Conservation (phyloP, 2,888 invertebrate genomes). For the Leuctra nigra region DNA sequence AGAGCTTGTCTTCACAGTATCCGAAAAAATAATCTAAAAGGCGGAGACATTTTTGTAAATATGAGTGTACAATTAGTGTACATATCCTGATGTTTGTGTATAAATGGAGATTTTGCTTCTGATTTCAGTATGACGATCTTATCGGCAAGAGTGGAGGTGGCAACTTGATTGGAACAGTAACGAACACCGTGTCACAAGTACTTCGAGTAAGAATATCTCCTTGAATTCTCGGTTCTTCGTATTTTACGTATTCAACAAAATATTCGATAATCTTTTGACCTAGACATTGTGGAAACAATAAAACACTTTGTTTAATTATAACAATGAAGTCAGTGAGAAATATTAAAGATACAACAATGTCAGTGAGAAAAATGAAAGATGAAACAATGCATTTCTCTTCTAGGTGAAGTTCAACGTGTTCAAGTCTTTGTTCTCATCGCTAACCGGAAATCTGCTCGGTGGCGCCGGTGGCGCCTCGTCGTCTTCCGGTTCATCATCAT, state of each 20-base stretch:
- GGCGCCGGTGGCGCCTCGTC: not conserved
- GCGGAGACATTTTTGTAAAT: too few relatives aligned
- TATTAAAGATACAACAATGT: not conserved
- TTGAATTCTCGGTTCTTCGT: too few relatives aligned
- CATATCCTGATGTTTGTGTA: too few relatives aligned
- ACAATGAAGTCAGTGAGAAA: not conserved
- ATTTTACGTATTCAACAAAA: not conserved
- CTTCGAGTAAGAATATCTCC: not conserved
- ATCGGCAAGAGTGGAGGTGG: conserved; percentile 24
- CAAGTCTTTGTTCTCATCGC: conserved; percentile 37
- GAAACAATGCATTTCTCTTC: too few relatives aligned
- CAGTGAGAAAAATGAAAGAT: too few relatives aligned
- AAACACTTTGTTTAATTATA: not conserved
- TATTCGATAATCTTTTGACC: not conserved
- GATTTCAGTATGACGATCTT: conserved; percentile 28
- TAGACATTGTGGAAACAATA: not conserved
- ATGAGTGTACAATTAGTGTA: too few relatives aligned
- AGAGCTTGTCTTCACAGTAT: too few relatives aligned
- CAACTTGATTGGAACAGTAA: conserved; percentile 11
- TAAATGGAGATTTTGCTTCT: not conserved
- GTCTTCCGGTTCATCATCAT: not conserved
- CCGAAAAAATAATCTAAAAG: too few relatives aligned
- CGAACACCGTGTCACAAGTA: conserved; percentile 8
- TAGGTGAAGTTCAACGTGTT: conserved; percentile 36
- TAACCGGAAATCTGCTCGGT: conserved; percentile 35